phyloP scores from a whole-genome alignment of 1,140 invertebrate genomes.

The Cyclargus thomasi region DNA sequence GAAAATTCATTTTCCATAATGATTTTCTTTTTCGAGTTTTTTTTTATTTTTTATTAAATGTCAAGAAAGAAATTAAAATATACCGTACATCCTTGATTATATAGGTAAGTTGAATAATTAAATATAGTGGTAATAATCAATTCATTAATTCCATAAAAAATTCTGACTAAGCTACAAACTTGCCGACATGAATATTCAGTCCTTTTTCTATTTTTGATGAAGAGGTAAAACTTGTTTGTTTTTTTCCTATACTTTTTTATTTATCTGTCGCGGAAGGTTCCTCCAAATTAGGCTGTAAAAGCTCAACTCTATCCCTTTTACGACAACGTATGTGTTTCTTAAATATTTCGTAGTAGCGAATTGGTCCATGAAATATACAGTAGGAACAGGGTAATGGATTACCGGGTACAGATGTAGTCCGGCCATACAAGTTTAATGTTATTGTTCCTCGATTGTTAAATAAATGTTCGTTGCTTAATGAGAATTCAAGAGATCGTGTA shows the following conservation, averaged over 20 bases:
- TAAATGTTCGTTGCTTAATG: not conserved
- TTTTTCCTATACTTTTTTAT: conserved; percentile 15
- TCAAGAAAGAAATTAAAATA: no score
- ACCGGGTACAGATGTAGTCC: not conserved
- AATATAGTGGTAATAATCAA: no score
- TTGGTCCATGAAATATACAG: conserved; percentile 14
- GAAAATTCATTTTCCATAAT: no score
- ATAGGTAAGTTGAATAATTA: no score
- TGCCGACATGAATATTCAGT: not conserved
- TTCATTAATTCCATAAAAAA: no score
- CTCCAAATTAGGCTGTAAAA: not conserved
- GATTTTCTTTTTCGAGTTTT: no score
- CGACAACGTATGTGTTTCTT: conserved; percentile 2
- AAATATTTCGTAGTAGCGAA: conserved; percentile 10
- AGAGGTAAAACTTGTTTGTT: not conserved
- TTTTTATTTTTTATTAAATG: no score
- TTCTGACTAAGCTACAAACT: no score
- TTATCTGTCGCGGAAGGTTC: not conserved
- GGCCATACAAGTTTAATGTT: not conserved
- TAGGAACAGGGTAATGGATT: conserved; percentile 8
- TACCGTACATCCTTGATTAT: no score
- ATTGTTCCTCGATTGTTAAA: not conserved
- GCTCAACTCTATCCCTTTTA: not conserved
- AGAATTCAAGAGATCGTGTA: no score
- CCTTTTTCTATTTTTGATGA: not conserved